A percentile compares a stretch with the other conserved stretches of the same genome.
phyloP scores from a whole-genome alignment of 2,888 invertebrate genomes.

The Hydroisotoma schaefferi region DNA sequence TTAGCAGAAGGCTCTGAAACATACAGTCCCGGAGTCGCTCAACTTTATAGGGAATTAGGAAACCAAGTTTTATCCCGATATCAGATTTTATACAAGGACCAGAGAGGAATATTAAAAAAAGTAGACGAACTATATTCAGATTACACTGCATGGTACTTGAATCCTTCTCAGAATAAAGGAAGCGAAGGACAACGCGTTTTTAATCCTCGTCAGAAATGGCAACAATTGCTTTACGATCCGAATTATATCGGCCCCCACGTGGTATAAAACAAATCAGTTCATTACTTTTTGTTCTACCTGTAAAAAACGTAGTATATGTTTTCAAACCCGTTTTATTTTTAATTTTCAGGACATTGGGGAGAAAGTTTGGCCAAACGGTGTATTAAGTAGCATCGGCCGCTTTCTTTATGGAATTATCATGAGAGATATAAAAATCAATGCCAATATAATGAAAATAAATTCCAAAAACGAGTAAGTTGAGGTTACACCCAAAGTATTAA shows the following conservation, averaged over 20 bases:
- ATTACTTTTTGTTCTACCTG: too few species aligned
- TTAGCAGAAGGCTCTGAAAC: constrained; percentile 74
- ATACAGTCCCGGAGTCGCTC: constrained; percentile 67
- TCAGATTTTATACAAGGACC: constrained; percentile 64
- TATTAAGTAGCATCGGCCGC: constrained; percentile 67
- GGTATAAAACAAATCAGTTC: constrained; percentile 50
- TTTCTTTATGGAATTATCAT: constrained; percentile 83
- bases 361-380: constrained; percentile 64
- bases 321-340: too few species aligned
- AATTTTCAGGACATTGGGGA: constrained; percentile 52
- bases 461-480: constrained; percentile 54
- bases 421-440: constrained; percentile 77
- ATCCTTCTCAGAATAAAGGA: constrained; percentile 50
- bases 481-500: background rate
- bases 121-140: constrained; percentile 60
- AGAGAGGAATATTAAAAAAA: constrained; percentile 65
- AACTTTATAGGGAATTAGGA: constrained; percentile 67
- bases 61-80: constrained; percentile 64
- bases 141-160: constrained; percentile 65
- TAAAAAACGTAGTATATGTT: too few species aligned
- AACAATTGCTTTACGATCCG: constrained; percentile 58
- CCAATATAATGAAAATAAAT: constrained; percentile 63
- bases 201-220: constrained; percentile 72
- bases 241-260: constrained; percentile 59
- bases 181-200: background rate